Base-by-base conservation (phyloP, 2,888 invertebrate genomes). In the Ormyrus labotus region DNA sequence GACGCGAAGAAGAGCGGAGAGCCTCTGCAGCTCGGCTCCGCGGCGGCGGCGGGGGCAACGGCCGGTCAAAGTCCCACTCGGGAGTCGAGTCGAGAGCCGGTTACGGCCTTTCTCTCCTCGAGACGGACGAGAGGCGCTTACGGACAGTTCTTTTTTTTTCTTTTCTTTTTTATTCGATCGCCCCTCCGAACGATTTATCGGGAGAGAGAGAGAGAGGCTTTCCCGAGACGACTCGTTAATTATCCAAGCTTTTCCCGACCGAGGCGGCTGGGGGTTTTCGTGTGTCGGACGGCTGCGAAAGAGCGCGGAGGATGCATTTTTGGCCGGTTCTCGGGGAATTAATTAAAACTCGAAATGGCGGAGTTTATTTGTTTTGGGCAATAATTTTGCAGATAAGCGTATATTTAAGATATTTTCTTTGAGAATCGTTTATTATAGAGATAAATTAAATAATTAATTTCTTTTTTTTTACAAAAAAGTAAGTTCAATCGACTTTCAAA, bases 11-110 rank as follows among this genome's bases (percentile, higher is more conserved):
- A 11, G 69, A 61, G 78, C 58, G 50, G 50, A 34, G 34, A 68
- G 48, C 55, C 69, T 19, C 74, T 50, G 13, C 11, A 45, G 63
- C 9, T 11, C 3, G 11, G 47, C 13, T 9, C 50, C 2, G 60
- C 47, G 47, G 0, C n/a, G 47, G 0, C n/a, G 86, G 84, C 53
- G 47, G 88, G 90, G 89, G 90, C 90, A 90, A 90, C 88, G 90
- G 86, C 90, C 90, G 90, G 90, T 90, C 90, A 90, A 88, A 89
- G 90, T 90, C 90, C 88, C 88, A 86, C 87, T 78, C 80, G 74
- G n/a, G 47, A 47, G 65, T 57, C 60, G 57, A 6, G 13, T 45
- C 13, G n/a, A 58, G 51, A 78, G 82, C 73, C 78, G 47, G 71
- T 74, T 73, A 70, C 45, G 51, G 82, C 78, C 81, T 81, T 67